A percentile compares a stretch with the other conserved stretches of the same genome.
Evolutionary conservation across 2,113 vertebrate genomes (phyloP).

Genomic region (Mellivora capensis): DNA sequence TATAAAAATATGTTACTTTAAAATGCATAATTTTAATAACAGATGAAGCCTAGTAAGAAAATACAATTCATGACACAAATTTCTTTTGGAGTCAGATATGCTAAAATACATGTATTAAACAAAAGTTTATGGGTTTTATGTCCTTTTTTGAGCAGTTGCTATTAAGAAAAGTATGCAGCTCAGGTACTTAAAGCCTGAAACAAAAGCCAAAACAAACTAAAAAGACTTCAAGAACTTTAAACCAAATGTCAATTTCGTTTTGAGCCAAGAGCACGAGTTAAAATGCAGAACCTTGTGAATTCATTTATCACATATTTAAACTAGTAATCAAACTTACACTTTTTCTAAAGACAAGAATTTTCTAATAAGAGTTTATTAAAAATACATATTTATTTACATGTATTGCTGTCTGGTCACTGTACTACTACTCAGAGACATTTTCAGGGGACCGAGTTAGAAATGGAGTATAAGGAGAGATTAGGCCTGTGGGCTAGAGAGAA

Average conservation of each 20-base stretch:
- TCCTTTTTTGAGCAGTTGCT: neutral
- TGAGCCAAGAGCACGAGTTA: neutral
- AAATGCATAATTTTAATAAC: neutral
- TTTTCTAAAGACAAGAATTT: neutral
- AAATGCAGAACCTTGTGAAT: neutral
- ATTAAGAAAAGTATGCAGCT: neutral
- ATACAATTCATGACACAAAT: neutral
- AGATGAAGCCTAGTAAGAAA: neutral
- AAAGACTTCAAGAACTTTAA: neutral
- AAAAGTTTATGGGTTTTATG: neutral
- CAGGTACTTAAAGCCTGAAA: neutral
- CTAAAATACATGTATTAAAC: slow-evolving; percentile 23
- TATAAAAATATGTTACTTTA: neutral
- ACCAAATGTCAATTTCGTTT: neutral
- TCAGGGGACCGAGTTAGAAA: neutral
- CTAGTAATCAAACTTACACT: neutral
- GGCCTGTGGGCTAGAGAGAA: neutral
- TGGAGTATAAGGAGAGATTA: neutral
- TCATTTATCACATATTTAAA: neutral
- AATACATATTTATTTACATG: neutral
- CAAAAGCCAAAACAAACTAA: neutral
- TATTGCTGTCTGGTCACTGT: neutral
- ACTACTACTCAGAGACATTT: neutral
- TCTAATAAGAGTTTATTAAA: neutral
- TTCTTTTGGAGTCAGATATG: slow-evolving; percentile 6